Evolutionary conservation across 2,888 invertebrate genomes (phyloP).

Genomic region (Prosopocoilus inquinatus): DNA sequence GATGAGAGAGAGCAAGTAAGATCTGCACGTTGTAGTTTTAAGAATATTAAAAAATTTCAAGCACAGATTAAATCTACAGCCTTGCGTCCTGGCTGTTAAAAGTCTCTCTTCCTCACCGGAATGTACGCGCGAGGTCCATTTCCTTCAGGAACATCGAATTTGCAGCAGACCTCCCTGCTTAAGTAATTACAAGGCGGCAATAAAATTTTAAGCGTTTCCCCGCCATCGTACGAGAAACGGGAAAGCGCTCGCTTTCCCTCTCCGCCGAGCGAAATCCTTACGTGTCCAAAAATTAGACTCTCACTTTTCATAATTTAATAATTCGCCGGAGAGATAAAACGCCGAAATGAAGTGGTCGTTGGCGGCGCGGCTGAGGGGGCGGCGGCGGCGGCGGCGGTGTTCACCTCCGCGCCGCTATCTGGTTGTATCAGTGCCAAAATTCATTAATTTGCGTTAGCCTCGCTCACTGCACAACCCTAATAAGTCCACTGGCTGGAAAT

Average conservation of each 20-base stretch:
- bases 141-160: too few relatives aligned
- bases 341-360: background rate
- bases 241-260: conserved; percentile 8
- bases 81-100: too few relatives aligned
- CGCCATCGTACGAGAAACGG: too few relatives aligned
- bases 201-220: too few relatives aligned
- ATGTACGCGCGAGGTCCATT: too few relatives aligned
- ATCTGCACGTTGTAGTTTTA: too few relatives aligned
- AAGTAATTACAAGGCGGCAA: too few relatives aligned
- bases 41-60: too few relatives aligned
- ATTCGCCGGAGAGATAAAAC: conserved; percentile 5
- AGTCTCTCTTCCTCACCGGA: too few relatives aligned
- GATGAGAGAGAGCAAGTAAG: too few relatives aligned
- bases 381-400: conserved; percentile 9
- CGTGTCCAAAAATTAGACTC: conserved; percentile 6
- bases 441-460: conserved; percentile 27
- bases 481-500: conserved; percentile 28
- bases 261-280: conserved; percentile 19
- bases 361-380: conserved; percentile 1
- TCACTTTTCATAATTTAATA: conserved; percentile 15
- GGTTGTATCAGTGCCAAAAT: conserved; percentile 26
- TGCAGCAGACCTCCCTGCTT: too few relatives aligned
- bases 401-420: conserved; percentile 21
- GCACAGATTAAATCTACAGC: too few relatives aligned
- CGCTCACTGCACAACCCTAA: conserved; percentile 20